A percentile compares a stretch with the other conserved stretches of the same genome.
phyloP scores from a whole-genome alignment of 2,113 vertebrate species.

The Barbus barbus region DNA sequence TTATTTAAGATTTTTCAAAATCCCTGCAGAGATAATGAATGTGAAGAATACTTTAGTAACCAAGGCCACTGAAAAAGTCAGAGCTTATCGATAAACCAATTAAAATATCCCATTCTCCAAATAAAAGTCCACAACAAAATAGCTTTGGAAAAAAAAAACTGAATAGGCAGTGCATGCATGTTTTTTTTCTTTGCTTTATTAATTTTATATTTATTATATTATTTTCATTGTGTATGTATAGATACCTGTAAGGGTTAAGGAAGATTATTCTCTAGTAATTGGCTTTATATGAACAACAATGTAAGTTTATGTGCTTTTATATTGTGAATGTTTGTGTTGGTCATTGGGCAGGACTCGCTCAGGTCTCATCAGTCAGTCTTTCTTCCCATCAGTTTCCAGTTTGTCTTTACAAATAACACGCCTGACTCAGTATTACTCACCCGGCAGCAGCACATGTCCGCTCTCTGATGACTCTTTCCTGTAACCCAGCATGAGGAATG shows the following conservation, averaged over 20 bases:
- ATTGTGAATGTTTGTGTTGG: neutral
- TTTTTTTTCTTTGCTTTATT: no score
- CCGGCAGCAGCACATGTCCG: neutral
- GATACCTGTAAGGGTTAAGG: no score
- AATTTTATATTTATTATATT: no score
- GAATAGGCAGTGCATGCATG: no score
- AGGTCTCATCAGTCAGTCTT: neutral
- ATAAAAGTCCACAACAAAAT: neutral
- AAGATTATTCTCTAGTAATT: no score
- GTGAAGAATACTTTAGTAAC: neutral
- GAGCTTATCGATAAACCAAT: conserved; percentile 4
- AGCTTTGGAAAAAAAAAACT: neutral
- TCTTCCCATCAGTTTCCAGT: conserved; percentile 12
- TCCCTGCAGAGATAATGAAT: neutral
- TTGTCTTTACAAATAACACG: conserved; percentile 26
- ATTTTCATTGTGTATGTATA: no score
- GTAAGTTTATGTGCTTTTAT: neutral
- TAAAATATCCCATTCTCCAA: neutral
- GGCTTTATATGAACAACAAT: no score
- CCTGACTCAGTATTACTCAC: conserved; percentile 10
- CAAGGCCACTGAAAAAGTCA: neutral
- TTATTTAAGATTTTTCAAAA: neutral
- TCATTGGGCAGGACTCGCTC: neutral
- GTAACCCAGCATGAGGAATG: neutral
- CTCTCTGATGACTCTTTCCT: conserved; percentile 10